Conservation (phyloP, 53 echinoderm and acorn worm species). For the Holothuria scabra region DNA sequence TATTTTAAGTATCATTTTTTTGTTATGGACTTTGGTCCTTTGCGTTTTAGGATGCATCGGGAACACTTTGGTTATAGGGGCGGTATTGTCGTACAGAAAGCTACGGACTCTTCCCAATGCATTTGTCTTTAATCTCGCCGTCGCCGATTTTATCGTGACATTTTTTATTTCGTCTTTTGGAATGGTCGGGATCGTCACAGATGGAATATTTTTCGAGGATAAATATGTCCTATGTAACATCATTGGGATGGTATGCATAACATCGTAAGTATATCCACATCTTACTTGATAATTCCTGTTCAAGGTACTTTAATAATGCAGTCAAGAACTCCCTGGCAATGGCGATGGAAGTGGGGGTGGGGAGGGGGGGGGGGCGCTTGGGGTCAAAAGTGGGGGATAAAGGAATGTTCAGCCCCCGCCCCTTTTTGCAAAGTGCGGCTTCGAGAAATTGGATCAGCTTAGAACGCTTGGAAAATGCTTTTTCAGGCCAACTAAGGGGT, state of each 20-base stretch:
- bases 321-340: no score
- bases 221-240: conserved; percentile 66
- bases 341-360: no score
- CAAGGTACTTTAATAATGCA: no score
- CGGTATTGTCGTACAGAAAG: conserved; percentile 65
- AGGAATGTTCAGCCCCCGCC: no score
- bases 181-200: conserved; percentile 67
- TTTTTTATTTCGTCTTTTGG: conserved; percentile 71
- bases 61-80: conserved; percentile 77
- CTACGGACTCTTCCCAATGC: conserved; percentile 74
- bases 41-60: conserved; percentile 66
- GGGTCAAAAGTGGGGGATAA: no score
- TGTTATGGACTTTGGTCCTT: conserved; percentile 26
- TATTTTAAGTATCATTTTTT: neutral
- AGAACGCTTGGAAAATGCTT: no score
- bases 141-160: conserved; percentile 77
- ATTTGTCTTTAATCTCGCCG: conserved; percentile 80
- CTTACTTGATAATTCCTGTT: no score
- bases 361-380: no score
- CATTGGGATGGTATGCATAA: conserved; percentile 74
- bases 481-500: no score
- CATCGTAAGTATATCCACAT: conserved; percentile 40
- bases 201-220: conserved; percentile 66
- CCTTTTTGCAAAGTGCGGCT: no score
- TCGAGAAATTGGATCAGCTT: no score